Conservation (phyloP, 2,888 invertebrate species). For the Hartigia nigra region DNA sequence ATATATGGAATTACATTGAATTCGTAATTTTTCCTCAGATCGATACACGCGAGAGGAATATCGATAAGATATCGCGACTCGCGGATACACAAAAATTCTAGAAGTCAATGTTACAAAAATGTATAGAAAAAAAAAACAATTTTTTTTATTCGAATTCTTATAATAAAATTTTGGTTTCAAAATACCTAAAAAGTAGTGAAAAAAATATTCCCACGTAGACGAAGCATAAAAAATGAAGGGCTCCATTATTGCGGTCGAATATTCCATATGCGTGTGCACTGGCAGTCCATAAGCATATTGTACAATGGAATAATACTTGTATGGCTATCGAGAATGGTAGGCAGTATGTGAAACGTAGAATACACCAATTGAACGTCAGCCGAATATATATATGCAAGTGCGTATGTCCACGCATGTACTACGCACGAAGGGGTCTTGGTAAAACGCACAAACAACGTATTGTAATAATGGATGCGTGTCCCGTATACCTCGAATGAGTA, state of each 20-base stretch:
- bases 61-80: neutral
- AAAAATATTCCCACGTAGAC: neutral
- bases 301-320: neutral
- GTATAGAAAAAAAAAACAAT: no score
- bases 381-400: neutral
- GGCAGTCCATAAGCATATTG: neutral
- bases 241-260: neutral
- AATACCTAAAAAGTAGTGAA: neutral
- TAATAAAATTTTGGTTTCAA: neutral
- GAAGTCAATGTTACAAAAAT: neutral
- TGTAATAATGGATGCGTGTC: constrained; percentile 60
- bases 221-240: neutral
- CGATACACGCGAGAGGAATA: neutral
- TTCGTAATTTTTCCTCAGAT: neutral
- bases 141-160: no score
- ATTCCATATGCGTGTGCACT: neutral
- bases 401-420: neutral
- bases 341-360: neutral
- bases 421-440: constrained; percentile 13
- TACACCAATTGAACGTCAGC: neutral
- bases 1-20: neutral
- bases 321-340: neutral
- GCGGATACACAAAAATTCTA: neutral
- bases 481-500: constrained; percentile 13
- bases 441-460: constrained; percentile 63